Conservation (phyloP, 2,888 invertebrate genomes). For the Limnephilus auricula region DNA sequence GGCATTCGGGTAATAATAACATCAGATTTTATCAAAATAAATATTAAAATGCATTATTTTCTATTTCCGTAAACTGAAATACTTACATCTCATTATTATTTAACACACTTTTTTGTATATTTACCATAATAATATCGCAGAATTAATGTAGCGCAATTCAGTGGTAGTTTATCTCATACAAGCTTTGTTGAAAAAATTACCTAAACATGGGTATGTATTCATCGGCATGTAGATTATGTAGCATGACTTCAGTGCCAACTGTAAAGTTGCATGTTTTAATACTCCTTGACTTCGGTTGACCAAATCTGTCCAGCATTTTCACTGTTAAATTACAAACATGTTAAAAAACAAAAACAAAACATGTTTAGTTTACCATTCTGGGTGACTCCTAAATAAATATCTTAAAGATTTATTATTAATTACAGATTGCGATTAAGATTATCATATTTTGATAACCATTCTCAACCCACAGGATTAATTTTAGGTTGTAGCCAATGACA, state of each 20-base stretch:
- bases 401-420: too few relatives aligned
- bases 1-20: too few relatives aligned
- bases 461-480: not conserved
- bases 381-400: not conserved
- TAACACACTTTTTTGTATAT: too few relatives aligned
- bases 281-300: not conserved
- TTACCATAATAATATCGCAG: too few relatives aligned
- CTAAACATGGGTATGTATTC: not conserved
- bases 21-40: too few relatives aligned
- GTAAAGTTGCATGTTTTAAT: not conserved
- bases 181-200: not conserved
- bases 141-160: not conserved
- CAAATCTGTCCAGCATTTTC: slow-evolving; percentile 2
- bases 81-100: too few relatives aligned
- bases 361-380: not conserved
- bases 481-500: not conserved
- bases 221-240: not conserved
- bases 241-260: not conserved
- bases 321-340: not conserved
- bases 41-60: too few relatives aligned
- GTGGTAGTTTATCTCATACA: not conserved
- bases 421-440: too few relatives aligned
- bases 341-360: not conserved
- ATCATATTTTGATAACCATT: not conserved
- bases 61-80: too few relatives aligned